These are phyloP conservation scores for Fulica atra DNA, from an alignment of 2,113 vertebrate species.

Conservation along the genomic window DNA sequence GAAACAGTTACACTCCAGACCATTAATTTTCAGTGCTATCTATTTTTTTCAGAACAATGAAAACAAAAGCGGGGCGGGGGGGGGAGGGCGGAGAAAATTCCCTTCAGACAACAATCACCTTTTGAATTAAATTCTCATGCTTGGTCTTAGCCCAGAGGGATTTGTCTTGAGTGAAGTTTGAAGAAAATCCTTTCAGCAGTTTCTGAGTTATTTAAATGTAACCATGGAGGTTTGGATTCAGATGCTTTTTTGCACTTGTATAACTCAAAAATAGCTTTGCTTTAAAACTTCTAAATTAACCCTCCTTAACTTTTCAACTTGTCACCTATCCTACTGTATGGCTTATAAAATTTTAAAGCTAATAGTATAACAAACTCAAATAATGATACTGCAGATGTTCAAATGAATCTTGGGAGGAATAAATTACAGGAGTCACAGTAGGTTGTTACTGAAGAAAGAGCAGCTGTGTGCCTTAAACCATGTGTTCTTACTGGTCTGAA, in stretches of 20 bases:
- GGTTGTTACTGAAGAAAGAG: conserved; percentile 36
- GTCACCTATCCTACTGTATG: conserved; percentile 67
- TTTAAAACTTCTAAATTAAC: conserved; percentile 73
- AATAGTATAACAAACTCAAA: conserved; percentile 69
- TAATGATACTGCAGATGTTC: conserved; percentile 70
- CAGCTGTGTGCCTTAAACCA: conserved; percentile 15
- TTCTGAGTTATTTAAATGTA: conserved; percentile 61
- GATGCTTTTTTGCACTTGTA: conserved; percentile 57
- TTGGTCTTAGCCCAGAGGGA: conserved; percentile 60
- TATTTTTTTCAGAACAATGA: background rate
- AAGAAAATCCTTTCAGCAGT: conserved; percentile 65
- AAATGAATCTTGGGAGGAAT: conserved; percentile 66
- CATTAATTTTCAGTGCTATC: background rate
- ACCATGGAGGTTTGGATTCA: conserved; percentile 61
- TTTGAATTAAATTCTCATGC: conserved; percentile 58
- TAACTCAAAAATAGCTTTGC: conserved; percentile 68
- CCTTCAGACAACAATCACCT: conserved; percentile 59
- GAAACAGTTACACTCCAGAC: conserved; percentile 1
- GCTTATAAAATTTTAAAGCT: conserved; percentile 74
- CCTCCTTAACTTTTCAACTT: conserved; percentile 67
- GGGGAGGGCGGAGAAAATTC: background rate
- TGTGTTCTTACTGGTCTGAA: conserved; percentile 47
- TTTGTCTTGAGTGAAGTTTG: conserved; percentile 40
- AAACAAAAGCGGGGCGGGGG: background rate
- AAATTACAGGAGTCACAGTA: conserved; percentile 49